phyloP scores from a whole-genome alignment of 2,113 vertebrate species.

The Rhinoderma darwinii region DNA sequence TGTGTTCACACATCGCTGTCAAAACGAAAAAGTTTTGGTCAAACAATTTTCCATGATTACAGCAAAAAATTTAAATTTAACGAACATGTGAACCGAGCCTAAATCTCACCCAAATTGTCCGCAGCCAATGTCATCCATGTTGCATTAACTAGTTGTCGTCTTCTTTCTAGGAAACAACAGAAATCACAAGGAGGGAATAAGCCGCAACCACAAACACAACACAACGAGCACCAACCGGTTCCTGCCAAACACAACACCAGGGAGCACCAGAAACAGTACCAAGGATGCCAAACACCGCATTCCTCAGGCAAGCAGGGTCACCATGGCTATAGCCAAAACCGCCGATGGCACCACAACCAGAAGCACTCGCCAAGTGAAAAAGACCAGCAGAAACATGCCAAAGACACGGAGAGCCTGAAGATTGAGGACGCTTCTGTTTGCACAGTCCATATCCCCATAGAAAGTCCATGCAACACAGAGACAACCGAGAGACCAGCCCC shows the following conservation, averaged over 20 bases:
- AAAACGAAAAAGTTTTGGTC: too few species aligned
- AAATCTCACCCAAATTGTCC: too few species aligned
- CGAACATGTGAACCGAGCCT: too few species aligned
- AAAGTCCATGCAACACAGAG: constrained; percentile 69
- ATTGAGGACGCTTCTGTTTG: constrained; percentile 70
- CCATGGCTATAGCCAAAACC: constrained; percentile 94
- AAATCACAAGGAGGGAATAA: constrained; percentile 83
- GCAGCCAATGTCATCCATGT: too few species aligned
- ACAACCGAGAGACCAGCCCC: constrained; percentile 65
- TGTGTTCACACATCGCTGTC: too few species aligned
- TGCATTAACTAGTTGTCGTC: constrained; percentile 2
- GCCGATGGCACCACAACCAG: constrained; percentile 91
- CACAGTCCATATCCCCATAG: constrained; percentile 60
- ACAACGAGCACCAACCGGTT: constrained; percentile 71
- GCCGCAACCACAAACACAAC: constrained; percentile 60
- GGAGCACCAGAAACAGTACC: constrained; percentile 86
- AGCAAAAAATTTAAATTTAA: too few species aligned
- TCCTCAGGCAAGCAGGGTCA: constrained; percentile 84
- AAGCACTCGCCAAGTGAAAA: constrained; percentile 77
- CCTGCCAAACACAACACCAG: constrained; percentile 79
- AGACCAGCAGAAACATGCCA: constrained; percentile 77
- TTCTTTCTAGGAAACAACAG: constrained; percentile 85
- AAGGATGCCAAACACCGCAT: constrained; percentile 77
- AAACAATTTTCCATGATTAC: too few species aligned
- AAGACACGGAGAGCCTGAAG: constrained; percentile 86